Percentiles rank a stretch among this genome's conserved stretches.
Evolutionary conservation across 2,797 vertebrate genomes (phyloP).

Genomic region (Apogon talboti): DNA sequence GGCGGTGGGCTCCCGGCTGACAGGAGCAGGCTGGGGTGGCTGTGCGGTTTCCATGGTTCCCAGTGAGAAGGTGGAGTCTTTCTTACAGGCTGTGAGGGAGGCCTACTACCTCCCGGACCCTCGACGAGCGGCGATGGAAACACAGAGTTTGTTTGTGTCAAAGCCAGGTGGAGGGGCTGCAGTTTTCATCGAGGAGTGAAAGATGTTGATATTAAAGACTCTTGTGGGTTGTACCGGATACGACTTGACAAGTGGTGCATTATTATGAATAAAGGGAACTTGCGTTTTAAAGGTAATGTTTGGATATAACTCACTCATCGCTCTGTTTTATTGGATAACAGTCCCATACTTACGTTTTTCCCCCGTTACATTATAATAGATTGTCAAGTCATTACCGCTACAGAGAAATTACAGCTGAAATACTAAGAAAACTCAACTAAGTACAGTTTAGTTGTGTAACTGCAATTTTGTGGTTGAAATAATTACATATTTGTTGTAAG

Average conservation of each 20-base stretch:
- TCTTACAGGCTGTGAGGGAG: conserved; percentile 87
- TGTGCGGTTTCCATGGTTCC: conserved; percentile 96
- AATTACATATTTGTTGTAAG: too few relatives aligned
- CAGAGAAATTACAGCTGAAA: too few relatives aligned
- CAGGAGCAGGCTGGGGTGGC: conserved; percentile 97
- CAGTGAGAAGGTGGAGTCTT: conserved; percentile 84
- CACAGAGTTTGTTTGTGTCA: conserved; percentile 90
- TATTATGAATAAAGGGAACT: conserved; percentile 15
- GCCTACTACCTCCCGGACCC: conserved; percentile 85
- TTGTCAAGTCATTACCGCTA: too few relatives aligned
- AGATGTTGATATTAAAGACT: background rate
- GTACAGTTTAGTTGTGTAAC: too few relatives aligned
- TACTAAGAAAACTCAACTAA: too few relatives aligned
- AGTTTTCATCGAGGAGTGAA: conserved; percentile 86
- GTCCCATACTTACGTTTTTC: too few relatives aligned
- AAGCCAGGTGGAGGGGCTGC: conserved; percentile 92
- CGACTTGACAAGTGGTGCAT: background rate
- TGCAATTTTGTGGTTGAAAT: too few relatives aligned
- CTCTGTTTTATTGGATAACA: too few relatives aligned
- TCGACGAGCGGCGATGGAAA: conserved; percentile 78
- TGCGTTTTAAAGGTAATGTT: background rate
- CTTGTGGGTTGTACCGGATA: conserved; percentile 22
- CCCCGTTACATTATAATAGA: too few relatives aligned
- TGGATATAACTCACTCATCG: background rate
- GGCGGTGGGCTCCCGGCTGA: conserved; percentile 92